A percentile compares a stretch with the other conserved stretches of the same genome.
Evolutionary conservation across 2,113 vertebrate species (phyloP).

Genomic region (Cottus gobio): DNA sequence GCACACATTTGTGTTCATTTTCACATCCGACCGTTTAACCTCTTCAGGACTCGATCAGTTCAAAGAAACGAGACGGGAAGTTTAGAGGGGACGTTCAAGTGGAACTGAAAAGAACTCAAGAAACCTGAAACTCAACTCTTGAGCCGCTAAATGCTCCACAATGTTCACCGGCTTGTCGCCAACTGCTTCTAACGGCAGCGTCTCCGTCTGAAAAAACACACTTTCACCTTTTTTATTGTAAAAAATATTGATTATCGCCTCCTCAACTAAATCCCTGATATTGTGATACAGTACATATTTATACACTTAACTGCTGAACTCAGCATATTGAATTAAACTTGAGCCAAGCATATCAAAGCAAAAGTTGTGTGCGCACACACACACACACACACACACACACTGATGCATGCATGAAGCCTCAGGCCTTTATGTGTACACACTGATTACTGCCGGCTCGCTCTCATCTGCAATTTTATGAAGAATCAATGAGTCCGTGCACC

Average conservation of each 20-base stretch:
- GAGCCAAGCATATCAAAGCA: conserved; percentile 22
- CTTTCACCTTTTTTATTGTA: background rate
- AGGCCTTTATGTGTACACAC: conserved; percentile 18
- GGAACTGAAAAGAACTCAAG: background rate
- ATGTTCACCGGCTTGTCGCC: background rate
- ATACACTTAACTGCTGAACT: conserved; percentile 6
- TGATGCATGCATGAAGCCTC: conserved; percentile 23
- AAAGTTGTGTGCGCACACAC: conserved; percentile 1
- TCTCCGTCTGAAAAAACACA: background rate
- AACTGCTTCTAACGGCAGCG: background rate
- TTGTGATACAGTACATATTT: background rate
- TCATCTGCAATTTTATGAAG: conserved; percentile 71
- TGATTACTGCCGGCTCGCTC: conserved; percentile 57
- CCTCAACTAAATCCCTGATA: background rate
- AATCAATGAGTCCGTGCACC: conserved; percentile 67
- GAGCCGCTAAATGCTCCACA: background rate
- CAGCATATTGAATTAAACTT: conserved; percentile 13
- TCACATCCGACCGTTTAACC: background rate
- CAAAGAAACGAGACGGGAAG: background rate
- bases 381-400: conserved; percentile 10
- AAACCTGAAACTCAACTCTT: background rate
- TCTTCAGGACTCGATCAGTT: background rate
- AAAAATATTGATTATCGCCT: background rate
- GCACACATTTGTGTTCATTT: background rate
- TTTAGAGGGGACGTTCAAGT: background rate